phyloP scores from a whole-genome alignment of 2,113 vertebrate species.

The Aldabrachelys gigantea region DNA sequence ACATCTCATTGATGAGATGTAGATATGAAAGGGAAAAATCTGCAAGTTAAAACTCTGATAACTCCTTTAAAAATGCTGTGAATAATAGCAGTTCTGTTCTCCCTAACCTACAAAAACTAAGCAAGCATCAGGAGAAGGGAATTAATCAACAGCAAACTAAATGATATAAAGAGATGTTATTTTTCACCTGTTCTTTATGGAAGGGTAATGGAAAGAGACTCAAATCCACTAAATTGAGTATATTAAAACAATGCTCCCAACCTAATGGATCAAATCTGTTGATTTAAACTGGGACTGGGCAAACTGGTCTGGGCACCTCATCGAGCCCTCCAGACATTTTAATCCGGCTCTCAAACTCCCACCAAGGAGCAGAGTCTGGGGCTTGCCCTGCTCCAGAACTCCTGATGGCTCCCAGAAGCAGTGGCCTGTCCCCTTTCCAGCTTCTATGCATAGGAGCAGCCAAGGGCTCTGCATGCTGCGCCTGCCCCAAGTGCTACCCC shows the following conservation, averaged over 20 bases:
- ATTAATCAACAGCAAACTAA: constrained; percentile 55
- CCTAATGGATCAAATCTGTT: constrained; percentile 47
- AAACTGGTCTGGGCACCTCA: too few relatives aligned
- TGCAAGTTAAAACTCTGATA: not conserved
- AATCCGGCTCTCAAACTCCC: too few relatives aligned
- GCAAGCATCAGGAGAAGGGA: constrained; percentile 30
- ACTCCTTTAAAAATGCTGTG: not conserved
- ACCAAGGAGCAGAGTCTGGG: too few relatives aligned
- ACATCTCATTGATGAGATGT: not conserved
- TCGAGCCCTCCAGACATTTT: too few relatives aligned
- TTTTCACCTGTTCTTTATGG: constrained; percentile 52
- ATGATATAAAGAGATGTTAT: constrained; percentile 41
- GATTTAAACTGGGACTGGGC: not conserved
- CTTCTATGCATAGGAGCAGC: too few relatives aligned
- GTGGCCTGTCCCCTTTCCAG: too few relatives aligned
- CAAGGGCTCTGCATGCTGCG: too few relatives aligned
- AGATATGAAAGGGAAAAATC: constrained; percentile 10
- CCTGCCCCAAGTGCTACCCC: too few relatives aligned
- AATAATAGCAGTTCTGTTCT: not conserved
- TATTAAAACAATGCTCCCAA: constrained; percentile 50
- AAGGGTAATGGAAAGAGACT: constrained; percentile 69
- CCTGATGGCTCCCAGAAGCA: too few relatives aligned
- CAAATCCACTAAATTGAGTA: constrained; percentile 72
- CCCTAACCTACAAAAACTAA: not conserved
- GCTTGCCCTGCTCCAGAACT: too few relatives aligned